Evolutionary conservation across 2,888 invertebrate genomes (phyloP).

Genomic region (Hyles lineata): DNA sequence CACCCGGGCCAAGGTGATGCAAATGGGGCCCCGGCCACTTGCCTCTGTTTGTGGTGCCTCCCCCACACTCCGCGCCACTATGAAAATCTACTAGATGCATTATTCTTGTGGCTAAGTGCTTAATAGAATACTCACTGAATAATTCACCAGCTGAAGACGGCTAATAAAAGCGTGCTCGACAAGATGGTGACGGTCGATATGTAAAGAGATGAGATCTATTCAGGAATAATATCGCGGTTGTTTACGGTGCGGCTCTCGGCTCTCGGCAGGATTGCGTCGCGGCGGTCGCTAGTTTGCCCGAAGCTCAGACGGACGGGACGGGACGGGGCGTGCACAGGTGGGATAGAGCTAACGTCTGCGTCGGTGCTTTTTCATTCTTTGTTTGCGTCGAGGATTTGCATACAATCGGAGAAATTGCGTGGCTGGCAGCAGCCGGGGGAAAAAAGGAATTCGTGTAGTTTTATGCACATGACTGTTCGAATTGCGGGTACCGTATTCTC

Average conservation of each 20-base stretch:
- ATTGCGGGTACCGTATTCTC: slow-evolving; percentile 54
- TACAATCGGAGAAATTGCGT: slow-evolving; percentile 83
- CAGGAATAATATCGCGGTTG: slow-evolving; percentile 75
- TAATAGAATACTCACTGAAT: slow-evolving; percentile 77
- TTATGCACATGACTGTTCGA: slow-evolving; percentile 66
- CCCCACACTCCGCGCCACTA: slow-evolving; percentile 58
- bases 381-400: slow-evolving; percentile 81
- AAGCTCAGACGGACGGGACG: slow-evolving; percentile 63
- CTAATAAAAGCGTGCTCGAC: slow-evolving; percentile 77
- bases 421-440: slow-evolving; percentile 64
- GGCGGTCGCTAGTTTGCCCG: slow-evolving; percentile 60
- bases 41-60: slow-evolving; percentile 58
- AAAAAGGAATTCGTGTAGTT: slow-evolving; percentile 72
- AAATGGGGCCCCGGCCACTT: slow-evolving; percentile 52
- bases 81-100: slow-evolving; percentile 74
- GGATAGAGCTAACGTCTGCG: slow-evolving; percentile 70
- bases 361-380: slow-evolving; percentile 80
- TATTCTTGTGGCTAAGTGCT: slow-evolving; percentile 75
- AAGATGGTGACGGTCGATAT: slow-evolving; percentile 71
- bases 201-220: slow-evolving; percentile 76
- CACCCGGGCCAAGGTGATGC: slow-evolving; percentile 63
- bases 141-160: slow-evolving; percentile 72
- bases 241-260: slow-evolving; percentile 61
- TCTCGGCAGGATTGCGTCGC: slow-evolving; percentile 61
- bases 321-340: slow-evolving; percentile 62